phyloP scores from a whole-genome alignment of 2,797 vertebrate genomes.

The Myripristis jacobus region DNA sequence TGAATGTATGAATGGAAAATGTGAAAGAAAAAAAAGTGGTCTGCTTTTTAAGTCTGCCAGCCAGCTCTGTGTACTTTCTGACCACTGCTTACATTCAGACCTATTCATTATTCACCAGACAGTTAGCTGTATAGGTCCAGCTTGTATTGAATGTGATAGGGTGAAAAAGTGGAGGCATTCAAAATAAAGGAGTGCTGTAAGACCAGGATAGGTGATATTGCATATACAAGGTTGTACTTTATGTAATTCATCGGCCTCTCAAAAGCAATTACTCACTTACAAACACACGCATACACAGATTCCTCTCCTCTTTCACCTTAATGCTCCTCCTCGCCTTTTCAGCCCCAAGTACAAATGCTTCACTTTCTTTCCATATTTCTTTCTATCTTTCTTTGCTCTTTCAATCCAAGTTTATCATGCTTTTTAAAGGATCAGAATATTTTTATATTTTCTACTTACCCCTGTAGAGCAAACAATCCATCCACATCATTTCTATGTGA shows the following conservation, averaged over 20 bases:
- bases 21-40: too few species aligned
- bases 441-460: too few species aligned
- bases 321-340: not conserved
- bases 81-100: not conserved
- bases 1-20: too few species aligned
- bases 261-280: conserved; percentile 1
- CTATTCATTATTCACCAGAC: not conserved
- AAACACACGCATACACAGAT: conserved; percentile 7
- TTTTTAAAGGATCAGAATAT: too few species aligned
- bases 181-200: not conserved
- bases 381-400: too few species aligned
- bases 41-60: not conserved
- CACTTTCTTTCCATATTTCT: not conserved
- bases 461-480: too few species aligned
- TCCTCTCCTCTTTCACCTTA: not conserved
- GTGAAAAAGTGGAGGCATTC: not conserved
- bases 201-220: conserved; percentile 15
- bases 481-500: too few species aligned
- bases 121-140: not conserved
- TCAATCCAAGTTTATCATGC: not conserved
- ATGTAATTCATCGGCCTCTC: conserved; percentile 49
- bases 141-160: not conserved
- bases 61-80: not conserved
- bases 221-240: conserved; percentile 22
- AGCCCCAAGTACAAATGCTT: not conserved